Conservation (phyloP, 2,113 vertebrate genomes). For the Numida meleagris region DNA sequence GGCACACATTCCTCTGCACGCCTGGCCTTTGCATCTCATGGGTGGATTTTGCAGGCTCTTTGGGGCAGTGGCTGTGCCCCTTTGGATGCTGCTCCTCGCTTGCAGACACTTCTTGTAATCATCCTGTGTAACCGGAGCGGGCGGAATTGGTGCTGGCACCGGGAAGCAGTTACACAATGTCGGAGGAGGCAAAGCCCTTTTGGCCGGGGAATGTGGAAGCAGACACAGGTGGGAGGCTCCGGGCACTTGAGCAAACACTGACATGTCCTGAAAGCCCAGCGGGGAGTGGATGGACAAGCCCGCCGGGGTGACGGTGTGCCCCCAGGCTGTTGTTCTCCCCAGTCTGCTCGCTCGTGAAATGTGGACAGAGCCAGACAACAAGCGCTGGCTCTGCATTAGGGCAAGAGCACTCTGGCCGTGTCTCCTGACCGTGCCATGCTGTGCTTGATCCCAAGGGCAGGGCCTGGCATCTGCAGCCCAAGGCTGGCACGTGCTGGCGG, state of each 20-base stretch:
- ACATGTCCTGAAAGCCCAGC: rapidly evolving
- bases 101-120: neutral
- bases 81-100: neutral
- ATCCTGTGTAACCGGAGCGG: conserved; percentile 36
- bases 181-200: neutral
- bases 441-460: neutral
- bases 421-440: neutral
- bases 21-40: neutral
- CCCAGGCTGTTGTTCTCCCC: neutral
- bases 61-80: rapidly evolving
- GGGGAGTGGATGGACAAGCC: neutral
- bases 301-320: neutral
- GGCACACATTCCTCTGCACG: neutral
- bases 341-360: neutral
- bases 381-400: neutral
- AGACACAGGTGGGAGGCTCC: neutral
- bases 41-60: neutral
- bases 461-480: neutral
- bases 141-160: conserved; percentile 3
- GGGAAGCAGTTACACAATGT: conserved; percentile 10
- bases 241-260: neutral
- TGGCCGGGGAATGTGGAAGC: neutral
- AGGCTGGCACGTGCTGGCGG: neutral
- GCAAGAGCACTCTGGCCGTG: neutral
- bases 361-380: neutral